Conservation (phyloP, 2,113 vertebrate species). For the Poicephalus meyeri region DNA sequence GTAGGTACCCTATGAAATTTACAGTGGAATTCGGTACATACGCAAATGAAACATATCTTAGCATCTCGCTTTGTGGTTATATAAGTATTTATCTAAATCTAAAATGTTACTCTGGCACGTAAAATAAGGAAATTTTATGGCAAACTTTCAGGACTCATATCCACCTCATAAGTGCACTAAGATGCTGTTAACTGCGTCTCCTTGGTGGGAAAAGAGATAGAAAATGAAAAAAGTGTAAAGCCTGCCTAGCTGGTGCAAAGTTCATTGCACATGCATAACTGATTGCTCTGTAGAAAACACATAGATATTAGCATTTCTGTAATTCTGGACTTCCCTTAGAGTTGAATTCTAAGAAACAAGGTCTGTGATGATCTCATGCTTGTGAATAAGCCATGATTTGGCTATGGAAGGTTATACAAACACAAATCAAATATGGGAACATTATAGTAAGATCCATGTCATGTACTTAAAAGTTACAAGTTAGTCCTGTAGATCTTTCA, state of each 20-base stretch:
- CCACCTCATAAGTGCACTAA: not conserved
- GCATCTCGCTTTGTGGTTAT: not conserved
- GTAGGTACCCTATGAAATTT: not conserved
- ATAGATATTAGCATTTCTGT: not conserved
- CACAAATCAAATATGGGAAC: not conserved
- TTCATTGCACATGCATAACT: not conserved
- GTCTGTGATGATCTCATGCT: not conserved
- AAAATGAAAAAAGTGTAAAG: not conserved
- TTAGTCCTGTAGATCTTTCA: not conserved
- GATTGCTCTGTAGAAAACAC: not conserved
- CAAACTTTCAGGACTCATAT: not conserved
- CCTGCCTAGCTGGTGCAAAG: not conserved
- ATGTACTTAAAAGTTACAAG: not conserved
- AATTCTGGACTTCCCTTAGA: not conserved
- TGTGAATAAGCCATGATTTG: not conserved
- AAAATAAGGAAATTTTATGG: not conserved
- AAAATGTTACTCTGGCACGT: not conserved
- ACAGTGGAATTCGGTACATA: not conserved
- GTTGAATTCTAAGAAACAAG: not conserved
- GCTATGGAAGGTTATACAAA: not conserved
- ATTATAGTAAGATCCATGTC: not conserved
- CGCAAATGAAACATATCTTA: not conserved
- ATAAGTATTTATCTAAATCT: not conserved
- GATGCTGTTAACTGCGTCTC: not conserved
- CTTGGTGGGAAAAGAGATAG: not conserved